Evolutionary conservation across 2,888 invertebrate species (phyloP).

Genomic region (Idaea straminata): DNA sequence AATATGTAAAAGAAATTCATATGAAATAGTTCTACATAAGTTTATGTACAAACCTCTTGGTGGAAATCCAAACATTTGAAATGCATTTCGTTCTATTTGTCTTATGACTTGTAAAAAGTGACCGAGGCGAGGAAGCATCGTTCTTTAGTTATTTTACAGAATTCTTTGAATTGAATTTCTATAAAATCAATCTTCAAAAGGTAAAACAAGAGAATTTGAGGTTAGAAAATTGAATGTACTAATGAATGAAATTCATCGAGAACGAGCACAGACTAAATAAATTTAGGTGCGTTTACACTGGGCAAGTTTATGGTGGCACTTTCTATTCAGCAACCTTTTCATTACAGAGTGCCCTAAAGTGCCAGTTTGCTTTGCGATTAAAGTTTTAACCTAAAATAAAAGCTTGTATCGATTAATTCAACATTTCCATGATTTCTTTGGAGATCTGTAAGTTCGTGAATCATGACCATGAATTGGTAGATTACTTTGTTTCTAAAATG

Average conservation of each 20-base stretch:
- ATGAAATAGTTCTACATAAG: slow-evolving; percentile 4
- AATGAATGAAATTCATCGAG: not conserved
- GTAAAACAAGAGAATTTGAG: not conserved
- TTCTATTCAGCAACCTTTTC: too few species aligned
- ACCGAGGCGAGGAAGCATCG: slow-evolving; percentile 54
- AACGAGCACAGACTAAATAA: not conserved
- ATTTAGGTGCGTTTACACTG: not conserved
- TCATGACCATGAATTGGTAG: not conserved
- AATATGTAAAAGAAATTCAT: slow-evolving; percentile 6
- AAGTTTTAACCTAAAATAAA: too few species aligned
- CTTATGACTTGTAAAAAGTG: slow-evolving; percentile 47
- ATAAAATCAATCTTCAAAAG: not conserved
- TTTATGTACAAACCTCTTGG: slow-evolving; percentile 52
- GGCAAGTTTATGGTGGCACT: not conserved
- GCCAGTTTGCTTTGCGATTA: too few species aligned
- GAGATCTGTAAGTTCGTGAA: too few species aligned
- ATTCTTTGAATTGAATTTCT: not conserved
- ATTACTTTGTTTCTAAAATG: slow-evolving; percentile 35
- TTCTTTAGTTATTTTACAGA: slow-evolving; percentile 4
- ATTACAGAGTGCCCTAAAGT: too few species aligned
- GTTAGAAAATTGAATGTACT: slow-evolving; percentile 18
- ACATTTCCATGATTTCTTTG: too few species aligned
- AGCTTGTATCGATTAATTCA: too few species aligned
- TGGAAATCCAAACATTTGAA: slow-evolving; percentile 58
- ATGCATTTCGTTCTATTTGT: slow-evolving; percentile 54